Conservation (phyloP, 2,797 vertebrate species). For the Hylomyscus alleni region DNA sequence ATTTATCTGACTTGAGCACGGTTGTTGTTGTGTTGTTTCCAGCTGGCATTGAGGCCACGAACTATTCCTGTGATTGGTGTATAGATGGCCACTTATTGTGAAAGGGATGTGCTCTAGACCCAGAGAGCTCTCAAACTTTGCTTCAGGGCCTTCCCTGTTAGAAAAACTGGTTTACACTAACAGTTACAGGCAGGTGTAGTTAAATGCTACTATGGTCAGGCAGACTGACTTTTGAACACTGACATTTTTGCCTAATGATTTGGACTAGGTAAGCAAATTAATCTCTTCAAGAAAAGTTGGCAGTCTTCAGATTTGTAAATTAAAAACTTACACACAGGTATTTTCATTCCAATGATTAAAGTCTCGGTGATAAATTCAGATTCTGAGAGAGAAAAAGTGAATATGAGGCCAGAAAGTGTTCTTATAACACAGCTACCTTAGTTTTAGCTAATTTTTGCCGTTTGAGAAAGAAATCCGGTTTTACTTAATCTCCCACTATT, state of each 20-base stretch:
- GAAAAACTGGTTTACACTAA: not conserved
- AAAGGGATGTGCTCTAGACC: not conserved
- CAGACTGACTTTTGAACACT: not conserved
- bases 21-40: conserved; percentile 10
- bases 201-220: not conserved
- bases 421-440: not conserved
- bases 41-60: not conserved
- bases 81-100: not conserved
- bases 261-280: not conserved
- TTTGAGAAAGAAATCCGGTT: conserved; percentile 2
- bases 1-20: conserved; percentile 22
- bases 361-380: conserved; percentile 28
- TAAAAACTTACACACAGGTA: not conserved
- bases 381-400: not conserved
- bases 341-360: conserved; percentile 55
- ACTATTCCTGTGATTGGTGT: not conserved
- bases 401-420: not conserved
- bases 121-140: not conserved
- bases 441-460: conserved; percentile 52
- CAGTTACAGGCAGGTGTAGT: not conserved
- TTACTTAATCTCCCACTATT: conserved; percentile 1
- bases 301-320: conserved; percentile 15
- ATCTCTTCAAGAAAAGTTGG: not conserved
- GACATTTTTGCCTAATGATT: not conserved
- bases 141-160: not conserved